Evolutionary conservation across 2,113 vertebrate species (phyloP).

Genomic region (Pristiophorus japonicus): DNA sequence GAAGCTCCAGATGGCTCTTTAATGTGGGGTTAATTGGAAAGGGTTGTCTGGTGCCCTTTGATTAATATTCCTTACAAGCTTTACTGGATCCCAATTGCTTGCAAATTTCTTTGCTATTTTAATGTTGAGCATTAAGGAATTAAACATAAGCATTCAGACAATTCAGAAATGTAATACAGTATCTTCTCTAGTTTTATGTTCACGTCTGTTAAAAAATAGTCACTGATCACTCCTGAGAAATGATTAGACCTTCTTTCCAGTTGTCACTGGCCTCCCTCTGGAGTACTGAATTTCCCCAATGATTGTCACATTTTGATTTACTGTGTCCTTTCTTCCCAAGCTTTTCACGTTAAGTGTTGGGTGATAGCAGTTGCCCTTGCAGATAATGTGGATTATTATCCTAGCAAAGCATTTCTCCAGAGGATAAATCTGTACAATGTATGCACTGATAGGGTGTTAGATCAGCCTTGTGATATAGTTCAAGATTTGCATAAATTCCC

Average conservation of each 20-base stretch:
- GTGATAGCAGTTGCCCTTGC: background rate
- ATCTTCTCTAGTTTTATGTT: background rate
- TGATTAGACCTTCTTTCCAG: background rate
- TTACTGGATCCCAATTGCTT: background rate
- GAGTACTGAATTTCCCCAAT: background rate
- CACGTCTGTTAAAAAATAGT: background rate
- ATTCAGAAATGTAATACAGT: background rate
- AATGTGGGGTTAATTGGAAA: background rate
- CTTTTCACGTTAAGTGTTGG: background rate
- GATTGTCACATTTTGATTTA: constrained; percentile 9
- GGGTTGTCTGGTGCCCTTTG: background rate
- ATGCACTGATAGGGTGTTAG: background rate
- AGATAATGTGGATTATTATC: background rate
- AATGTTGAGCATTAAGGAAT: background rate
- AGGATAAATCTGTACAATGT: background rate
- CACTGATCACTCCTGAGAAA: background rate
- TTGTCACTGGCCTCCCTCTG: background rate
- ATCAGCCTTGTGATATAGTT: background rate
- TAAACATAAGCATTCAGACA: background rate
- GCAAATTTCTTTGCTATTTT: background rate
- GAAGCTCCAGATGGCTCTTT: background rate
- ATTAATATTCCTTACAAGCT: background rate
- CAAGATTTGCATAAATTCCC: background rate
- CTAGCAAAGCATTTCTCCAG: background rate
- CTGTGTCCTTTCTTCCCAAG: background rate